A percentile compares a stretch with the other conserved stretches of the same genome.
Evolutionary conservation across 2,113 vertebrate genomes (phyloP).

Genomic region (Mus pahari): DNA sequence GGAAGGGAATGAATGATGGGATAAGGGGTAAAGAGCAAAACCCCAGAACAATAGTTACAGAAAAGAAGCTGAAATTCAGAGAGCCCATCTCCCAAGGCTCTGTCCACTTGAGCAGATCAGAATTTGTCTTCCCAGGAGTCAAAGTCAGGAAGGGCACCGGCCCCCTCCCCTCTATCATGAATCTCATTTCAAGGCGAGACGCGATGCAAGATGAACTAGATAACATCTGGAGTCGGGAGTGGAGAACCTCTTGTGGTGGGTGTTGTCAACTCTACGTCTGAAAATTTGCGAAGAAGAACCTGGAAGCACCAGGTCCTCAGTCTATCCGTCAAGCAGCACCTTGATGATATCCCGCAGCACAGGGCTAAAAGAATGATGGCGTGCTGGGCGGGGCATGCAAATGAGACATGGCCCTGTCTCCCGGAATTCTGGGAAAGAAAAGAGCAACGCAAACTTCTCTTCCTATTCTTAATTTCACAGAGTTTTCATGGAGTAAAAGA

Average conservation of each 20-base stretch:
- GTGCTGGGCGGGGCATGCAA: neutral
- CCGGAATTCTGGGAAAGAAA: neutral
- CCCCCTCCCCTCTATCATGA: neutral
- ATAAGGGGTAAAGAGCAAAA: fast-evolving
- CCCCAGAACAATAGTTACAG: neutral
- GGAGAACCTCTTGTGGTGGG: neutral
- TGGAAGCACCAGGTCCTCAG: neutral
- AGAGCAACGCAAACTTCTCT: no score
- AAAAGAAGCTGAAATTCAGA: neutral
- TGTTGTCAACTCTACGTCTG: neutral
- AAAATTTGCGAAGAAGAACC: neutral
- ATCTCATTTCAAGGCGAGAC: neutral
- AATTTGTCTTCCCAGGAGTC: neutral
- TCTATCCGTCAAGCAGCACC: neutral
- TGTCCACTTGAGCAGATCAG: neutral
- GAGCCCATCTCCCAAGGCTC: neutral
- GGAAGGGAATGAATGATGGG: neutral
- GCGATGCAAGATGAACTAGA: neutral
- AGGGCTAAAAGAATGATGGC: fast-evolving
- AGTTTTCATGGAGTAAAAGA: fast-evolving
- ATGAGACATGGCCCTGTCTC: neutral
- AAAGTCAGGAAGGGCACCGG: neutral
- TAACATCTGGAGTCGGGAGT: neutral
- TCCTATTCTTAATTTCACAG: neutral
- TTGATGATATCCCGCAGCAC: fast-evolving